Evolutionary conservation across 2,113 vertebrate genomes (phyloP), one percentile per base, ranked within the genome.

Genomic region (Pomatostomus ruficeps): DNA sequence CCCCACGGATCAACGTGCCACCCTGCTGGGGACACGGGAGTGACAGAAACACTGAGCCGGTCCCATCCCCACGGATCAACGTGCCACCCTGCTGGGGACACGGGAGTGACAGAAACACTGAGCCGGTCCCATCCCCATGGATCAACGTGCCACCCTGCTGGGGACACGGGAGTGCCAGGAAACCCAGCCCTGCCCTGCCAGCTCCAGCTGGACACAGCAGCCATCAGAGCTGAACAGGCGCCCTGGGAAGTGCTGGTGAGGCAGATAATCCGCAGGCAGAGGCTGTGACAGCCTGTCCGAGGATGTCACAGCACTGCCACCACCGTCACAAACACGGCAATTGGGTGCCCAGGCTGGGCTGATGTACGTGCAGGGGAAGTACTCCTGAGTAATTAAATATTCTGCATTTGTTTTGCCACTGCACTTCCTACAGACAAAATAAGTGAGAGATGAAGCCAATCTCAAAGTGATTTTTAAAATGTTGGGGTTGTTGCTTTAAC

Each of bases 41-140:
- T 24, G 58, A 8, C 36, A 9, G 21, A 4, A 40, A 2, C n/a
- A 2, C 4, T 1, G 33, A 8, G 62, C 62, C 28, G 72, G 22
- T 17, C 1, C 52, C 22, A 23, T 4, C 12, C 25, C 40, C 7
- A 0, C 1, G n/a, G 61, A 10, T 4, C 68, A 25, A 31, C 0
- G 13, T 59, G 61, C 8, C 68, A 74, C 77, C 46, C n/a, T 67
- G 52, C 68, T 11, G 62, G 65, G n/a, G n/a, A n/a, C n/a, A n/a
- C n/a, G n/a, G n/a, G n/a, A n/a, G n/a, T 24, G 58, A 8, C 36
- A 9, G 21, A 4, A 40, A 2, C n/a, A 2, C 4, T 1, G 33
- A 8, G 62, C 62, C 28, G 72, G 22, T 17, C 1, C 52, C 22
- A 23, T 4, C 12, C 25, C 40, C 7, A 0, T 1, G n/a, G 61